Evolutionary conservation across 2,113 vertebrate species (phyloP), one percentile per base, ranked within the genome.

Genomic region (Climacteris rufus): DNA sequence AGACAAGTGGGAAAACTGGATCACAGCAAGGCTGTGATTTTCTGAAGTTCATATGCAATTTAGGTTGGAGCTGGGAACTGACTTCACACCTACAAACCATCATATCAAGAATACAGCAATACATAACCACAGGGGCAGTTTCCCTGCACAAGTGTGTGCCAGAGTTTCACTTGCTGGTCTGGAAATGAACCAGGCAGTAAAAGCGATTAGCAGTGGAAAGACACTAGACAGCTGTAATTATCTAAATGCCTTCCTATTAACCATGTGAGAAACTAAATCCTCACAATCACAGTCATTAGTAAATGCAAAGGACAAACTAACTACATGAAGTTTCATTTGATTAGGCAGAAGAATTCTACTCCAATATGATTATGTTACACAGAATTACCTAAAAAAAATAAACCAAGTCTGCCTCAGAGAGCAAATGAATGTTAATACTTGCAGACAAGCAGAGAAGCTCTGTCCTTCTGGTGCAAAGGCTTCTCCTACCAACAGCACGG

Each of bases 291-390:
- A 98, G 98, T 96, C 71, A 78, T 97, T 97, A 95, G 95, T 96
- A 97, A 97, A 98, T 97, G 97, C 92, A 98, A 98, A 98, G 81
- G 97, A 97, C 97, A 98, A 98, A 95, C 96, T 97, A 98, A 97
- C 97, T 97, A 80, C 96, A 97, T 97, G 94, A 97, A 96, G 91
- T 90, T 97, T 95, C 71, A 56, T 98, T 97, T 97, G 97, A 98
- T 98, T 98, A 97, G 96, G 75, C 89, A 95, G 97, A 93, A 98
- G 95, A 97, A 97, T 98, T 94, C 95, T 88, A 97, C 95, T 97
- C 90, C 89, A 96, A 97, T 96, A 97, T 97, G 89, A 97, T 97
- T 98, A 97, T 90, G 91, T 94, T 97, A 96, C 94, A 97, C 69
- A 93, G 81, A 97, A 97, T 66, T 78, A 95, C 92, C 82, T 74